Base-by-base conservation (phyloP, 2,888 invertebrate genomes). In the Drosophila flavopinicola region DNA sequence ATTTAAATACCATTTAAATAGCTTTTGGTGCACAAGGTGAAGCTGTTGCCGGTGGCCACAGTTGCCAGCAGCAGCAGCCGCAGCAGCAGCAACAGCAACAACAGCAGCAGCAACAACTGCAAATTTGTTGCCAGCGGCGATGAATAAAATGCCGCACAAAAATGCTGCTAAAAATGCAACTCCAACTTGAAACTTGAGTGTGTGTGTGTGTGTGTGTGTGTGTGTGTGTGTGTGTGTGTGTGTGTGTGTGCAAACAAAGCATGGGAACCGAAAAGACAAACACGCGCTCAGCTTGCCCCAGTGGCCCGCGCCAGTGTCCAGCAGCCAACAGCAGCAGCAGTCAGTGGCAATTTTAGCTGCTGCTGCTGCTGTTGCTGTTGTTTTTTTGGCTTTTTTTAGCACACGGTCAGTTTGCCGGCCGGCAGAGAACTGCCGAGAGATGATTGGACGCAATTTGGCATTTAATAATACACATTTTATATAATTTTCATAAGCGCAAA, bases 1-100 rank as follows among this genome's bases (percentile, higher is more conserved):
- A 88, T 88, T 87, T 88, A 86, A 87, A 87, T 88, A 82, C 83
- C 86, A 87, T 87, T 86, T 78, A 87, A 88, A 88, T 82, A 82
- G 82, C 78, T 86, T 75, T 74, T 70, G 78, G 70, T 60, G 85
- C 70, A 75, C 88, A 88, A 88, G 88, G 85, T 86, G 87, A 82
- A 75, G 85, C 78, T 56, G 72, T 44, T 59, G 82, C 63, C 57
- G 45, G 39, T 61, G 58, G 59, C 57, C 49, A 41, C 49, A 41
- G 25, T 48, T 44, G 7, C 39, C 42, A 57, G 20, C 48, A 48
- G 35, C 39, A 52, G 23, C 49, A 66, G 10, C 45, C 42, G 2
- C 48, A 61, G 0, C 42, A 56, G 7, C 42, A 42, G 10, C 35
- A 56, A 10, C 63, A 59, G 17, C 54, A 57, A 15, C 63, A 47